These are phyloP conservation scores for Heteronetta atricapilla DNA, from an alignment of 2,113 vertebrate species.

Conservation along the genomic window DNA sequence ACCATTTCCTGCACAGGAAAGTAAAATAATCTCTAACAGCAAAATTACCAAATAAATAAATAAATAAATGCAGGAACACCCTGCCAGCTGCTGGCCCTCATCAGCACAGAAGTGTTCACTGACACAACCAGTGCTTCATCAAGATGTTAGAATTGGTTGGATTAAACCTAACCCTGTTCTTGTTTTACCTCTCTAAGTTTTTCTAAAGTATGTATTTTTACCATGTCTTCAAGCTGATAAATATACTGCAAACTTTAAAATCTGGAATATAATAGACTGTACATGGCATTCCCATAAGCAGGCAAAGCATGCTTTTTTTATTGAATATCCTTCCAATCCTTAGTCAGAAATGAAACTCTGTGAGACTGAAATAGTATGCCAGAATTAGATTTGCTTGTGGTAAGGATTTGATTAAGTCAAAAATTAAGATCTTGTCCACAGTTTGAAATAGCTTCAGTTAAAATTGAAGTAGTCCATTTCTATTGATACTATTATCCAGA, in stretches of 20 bases:
- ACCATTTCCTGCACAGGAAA: background rate
- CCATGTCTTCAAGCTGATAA: background rate
- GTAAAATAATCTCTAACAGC: background rate
- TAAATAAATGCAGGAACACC: background rate
- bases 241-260: background rate
- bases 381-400: slow-evolving; percentile 44
- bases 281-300: background rate
- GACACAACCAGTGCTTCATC: background rate
- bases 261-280: background rate
- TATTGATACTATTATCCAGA: background rate
- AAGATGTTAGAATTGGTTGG: background rate
- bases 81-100: background rate
- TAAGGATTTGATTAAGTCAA: slow-evolving; percentile 33
- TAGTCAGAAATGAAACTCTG: slow-evolving; percentile 41
- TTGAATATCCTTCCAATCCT: slow-evolving; percentile 51
- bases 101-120: background rate
- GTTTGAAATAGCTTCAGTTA: slow-evolving; percentile 38
- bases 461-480: slow-evolving; percentile 15
- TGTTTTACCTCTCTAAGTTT: background rate
- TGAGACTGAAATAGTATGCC: slow-evolving; percentile 41
- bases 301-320: background rate
- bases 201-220: background rate
- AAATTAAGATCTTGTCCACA: slow-evolving; percentile 31
- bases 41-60: background rate
- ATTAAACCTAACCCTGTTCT: background rate